Conservation (phyloP, 2,797 vertebrate species). For the Propithecus perrieri region DNA sequence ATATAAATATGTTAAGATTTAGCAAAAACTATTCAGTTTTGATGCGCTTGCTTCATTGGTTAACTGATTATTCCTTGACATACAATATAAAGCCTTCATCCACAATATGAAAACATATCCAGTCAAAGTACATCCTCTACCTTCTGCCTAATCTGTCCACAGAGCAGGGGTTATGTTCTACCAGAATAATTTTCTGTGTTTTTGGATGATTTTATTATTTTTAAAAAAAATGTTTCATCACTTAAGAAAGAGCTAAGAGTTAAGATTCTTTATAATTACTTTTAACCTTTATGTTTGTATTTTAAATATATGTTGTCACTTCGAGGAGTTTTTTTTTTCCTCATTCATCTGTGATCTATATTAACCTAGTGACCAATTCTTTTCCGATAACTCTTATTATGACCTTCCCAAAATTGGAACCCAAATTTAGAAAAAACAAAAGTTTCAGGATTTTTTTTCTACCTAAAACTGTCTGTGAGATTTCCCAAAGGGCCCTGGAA, state of each 20-base stretch:
- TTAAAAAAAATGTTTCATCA: neutral
- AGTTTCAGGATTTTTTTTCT: neutral
- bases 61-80: neutral
- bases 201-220: neutral
- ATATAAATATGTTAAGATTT: neutral
- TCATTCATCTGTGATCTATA: neutral
- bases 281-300: neutral
- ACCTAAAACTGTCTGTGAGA: neutral
- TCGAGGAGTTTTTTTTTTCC: neutral
- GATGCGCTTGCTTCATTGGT: neutral
- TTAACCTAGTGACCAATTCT: neutral
- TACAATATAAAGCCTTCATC: neutral
- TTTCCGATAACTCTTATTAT: neutral
- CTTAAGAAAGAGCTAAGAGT: neutral
- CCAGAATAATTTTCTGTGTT: neutral
- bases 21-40: neutral
- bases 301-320: neutral
- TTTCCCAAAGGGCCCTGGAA: neutral
- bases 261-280: neutral
- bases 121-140: neutral
- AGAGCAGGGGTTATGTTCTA: neutral
- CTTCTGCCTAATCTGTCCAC: neutral
- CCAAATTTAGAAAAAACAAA: neutral
- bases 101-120: neutral
- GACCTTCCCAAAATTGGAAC: neutral